phyloP scores from a whole-genome alignment of 2,113 vertebrate genomes.

The Nesoenas mayeri region DNA sequence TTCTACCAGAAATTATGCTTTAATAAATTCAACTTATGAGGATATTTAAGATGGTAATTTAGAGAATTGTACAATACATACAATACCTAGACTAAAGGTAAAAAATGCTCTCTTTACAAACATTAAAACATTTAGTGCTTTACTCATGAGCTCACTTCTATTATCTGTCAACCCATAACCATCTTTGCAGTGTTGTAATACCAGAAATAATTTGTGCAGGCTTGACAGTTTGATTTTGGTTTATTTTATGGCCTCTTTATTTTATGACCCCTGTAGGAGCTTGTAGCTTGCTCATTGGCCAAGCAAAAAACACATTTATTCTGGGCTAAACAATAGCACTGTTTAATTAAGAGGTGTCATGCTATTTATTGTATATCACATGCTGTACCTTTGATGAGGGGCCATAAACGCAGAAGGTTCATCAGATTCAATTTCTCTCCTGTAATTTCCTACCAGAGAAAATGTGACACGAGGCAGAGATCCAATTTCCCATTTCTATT shows the following conservation, averaged over 20 bases:
- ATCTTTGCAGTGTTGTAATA: constrained; percentile 50
- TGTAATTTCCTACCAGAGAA: constrained; percentile 76
- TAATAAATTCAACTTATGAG: neutral
- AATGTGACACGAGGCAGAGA: constrained; percentile 71
- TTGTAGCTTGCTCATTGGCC: constrained; percentile 5
- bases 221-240: constrained; percentile 71
- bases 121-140: constrained; percentile 7
- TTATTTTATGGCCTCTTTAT: constrained; percentile 65
- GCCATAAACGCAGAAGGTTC: constrained; percentile 60
- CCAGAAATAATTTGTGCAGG: constrained; percentile 68
- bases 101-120: constrained; percentile 42
- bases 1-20: neutral
- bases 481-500: constrained; percentile 79
- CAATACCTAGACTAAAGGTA: neutral
- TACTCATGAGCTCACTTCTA: constrained; percentile 55
- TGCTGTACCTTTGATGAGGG: constrained; percentile 64
- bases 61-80: neutral
- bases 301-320: constrained; percentile 50
- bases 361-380: constrained; percentile 62
- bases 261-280: constrained; percentile 54
- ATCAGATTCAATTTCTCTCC: constrained; percentile 73
- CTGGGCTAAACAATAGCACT: constrained; percentile 59
- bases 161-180: constrained; percentile 52
- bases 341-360: constrained; percentile 78
- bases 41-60: neutral